Base-by-base conservation (phyloP, 2,888 invertebrate species). In the Tiphia femorata region DNA sequence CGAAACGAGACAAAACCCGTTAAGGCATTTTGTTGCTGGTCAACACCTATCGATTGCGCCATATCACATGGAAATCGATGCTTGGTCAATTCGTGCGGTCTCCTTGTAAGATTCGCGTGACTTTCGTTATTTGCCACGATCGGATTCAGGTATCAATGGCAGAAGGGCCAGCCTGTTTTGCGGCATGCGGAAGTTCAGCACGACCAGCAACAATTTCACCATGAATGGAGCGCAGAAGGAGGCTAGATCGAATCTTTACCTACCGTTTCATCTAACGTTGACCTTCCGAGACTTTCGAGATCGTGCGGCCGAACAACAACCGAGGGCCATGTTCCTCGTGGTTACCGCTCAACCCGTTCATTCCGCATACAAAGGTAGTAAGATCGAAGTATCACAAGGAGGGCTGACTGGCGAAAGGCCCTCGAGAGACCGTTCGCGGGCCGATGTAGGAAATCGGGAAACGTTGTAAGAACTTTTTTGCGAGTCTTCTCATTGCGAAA, bases 291-390 rank as follows among this genome's bases (percentile, higher is more conserved):
- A 75, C 46, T 78, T 74, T 48, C 70, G 63, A 0, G 89, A 91
- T 61, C 84, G 88, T 0, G 87, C 88, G 38, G 84, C 86, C 4
- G 81, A 84, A 1, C 80, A 82, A 1, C 75, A 82, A 1, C 56
- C 84, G 58, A 86, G 86, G 55, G 86, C 87, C 12, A 75, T 74
- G 67, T 73, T 77, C 41, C 71, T 80, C 5, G 70, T 73, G 35
- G 88, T 94, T 56, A 89, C 90, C 49, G 94, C 94, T 1, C 88
- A 89, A 2, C 90, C 91, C 0, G 88, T 94, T 23, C 86, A 86
- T 68, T 91, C 94, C 6, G 90, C 91, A 10, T 96, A 92, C 79
- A 91, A 89, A 88, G 87, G 95, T 95, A 85, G 84, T 84, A 43
- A 25, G 27, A 37, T 52, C 49, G 29, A 59, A 54, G 41, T 27